Evolutionary conservation across 2,888 invertebrate genomes (phyloP).

Genomic region (Baronia brevicornis): DNA sequence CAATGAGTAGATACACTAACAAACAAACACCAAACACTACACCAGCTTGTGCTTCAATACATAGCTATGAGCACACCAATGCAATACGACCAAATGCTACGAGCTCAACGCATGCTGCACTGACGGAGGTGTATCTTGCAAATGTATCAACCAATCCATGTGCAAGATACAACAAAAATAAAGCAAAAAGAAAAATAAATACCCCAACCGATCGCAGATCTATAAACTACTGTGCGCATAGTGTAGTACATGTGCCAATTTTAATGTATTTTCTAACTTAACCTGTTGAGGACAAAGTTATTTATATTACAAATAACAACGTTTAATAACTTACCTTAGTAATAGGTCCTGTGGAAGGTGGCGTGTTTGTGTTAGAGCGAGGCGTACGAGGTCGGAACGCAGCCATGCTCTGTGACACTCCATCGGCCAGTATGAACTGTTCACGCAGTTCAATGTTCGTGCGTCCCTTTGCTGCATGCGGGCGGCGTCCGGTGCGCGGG

Average conservation of each 20-base stretch:
- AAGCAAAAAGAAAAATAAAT: slow-evolving; percentile 51
- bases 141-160: slow-evolving; percentile 61
- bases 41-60: slow-evolving; percentile 67
- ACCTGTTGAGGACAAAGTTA: slow-evolving; percentile 52
- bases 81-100: slow-evolving; percentile 71
- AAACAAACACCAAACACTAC: slow-evolving; percentile 72
- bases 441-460: slow-evolving; percentile 99
- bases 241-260: slow-evolving; percentile 63
- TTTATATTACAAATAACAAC: slow-evolving; percentile 33
- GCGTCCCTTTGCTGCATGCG: slow-evolving; percentile 96
- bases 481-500: slow-evolving; percentile 71
- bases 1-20: slow-evolving; percentile 58
- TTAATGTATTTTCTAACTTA: slow-evolving; percentile 49
- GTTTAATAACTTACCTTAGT: slow-evolving; percentile 86
- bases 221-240: slow-evolving; percentile 70
- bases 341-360: slow-evolving; percentile 89
- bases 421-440: slow-evolving; percentile 98
- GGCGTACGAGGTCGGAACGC: slow-evolving; percentile 97
- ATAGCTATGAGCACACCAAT: slow-evolving; percentile 71
- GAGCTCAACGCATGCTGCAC: slow-evolving; percentile 71
- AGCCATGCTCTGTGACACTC: slow-evolving; percentile 99
- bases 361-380: slow-evolving; percentile 83
- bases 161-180: slow-evolving; percentile 59
- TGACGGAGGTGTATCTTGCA: slow-evolving; percentile 64
- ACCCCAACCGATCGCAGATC: slow-evolving; percentile 71